A percentile compares a stretch with the other conserved stretches of the same genome.
Conservation (phyloP, 2,797 vertebrate species). For the Kryptolebias ocellatus region DNA sequence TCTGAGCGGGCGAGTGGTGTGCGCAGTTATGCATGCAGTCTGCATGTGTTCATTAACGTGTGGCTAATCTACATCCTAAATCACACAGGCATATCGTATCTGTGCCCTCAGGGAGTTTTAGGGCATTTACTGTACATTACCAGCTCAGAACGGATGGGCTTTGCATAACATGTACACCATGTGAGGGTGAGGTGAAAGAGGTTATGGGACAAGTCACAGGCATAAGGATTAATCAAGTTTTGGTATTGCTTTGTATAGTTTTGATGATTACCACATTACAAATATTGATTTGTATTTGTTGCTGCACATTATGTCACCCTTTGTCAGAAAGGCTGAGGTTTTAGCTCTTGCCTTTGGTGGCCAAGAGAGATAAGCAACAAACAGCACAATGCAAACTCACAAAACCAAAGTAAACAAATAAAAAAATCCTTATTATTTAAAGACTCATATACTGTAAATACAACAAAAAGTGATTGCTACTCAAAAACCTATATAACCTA, state of each 20-base stretch:
- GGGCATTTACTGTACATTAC: constrained; percentile 60
- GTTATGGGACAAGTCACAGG: not conserved
- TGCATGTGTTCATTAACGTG: constrained; percentile 19
- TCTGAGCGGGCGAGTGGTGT: constrained; percentile 3
- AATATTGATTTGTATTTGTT: too few species aligned
- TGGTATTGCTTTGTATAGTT: not conserved
- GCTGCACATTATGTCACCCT: too few species aligned
- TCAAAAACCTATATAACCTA: not conserved
- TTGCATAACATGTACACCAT: constrained; percentile 44
- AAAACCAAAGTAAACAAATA: not conserved
- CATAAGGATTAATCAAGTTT: constrained; percentile 2
- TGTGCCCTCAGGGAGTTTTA: constrained; percentile 34
- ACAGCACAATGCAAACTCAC: not conserved
- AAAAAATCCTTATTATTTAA: not conserved
- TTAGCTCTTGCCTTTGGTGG: too few species aligned
- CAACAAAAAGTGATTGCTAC: not conserved
- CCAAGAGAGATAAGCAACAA: too few species aligned
- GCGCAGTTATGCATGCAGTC: constrained; percentile 17
- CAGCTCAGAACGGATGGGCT: constrained; percentile 20
- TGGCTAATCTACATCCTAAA: constrained; percentile 31
- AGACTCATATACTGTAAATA: not conserved
- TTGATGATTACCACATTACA: not conserved
- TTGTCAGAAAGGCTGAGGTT: too few species aligned
- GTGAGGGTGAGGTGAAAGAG: not conserved
- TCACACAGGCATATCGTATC: constrained; percentile 49